These are phyloP conservation scores for Daktulosphaira vitifoliae DNA, from an alignment of 1,140 invertebrate species.

Conservation along the genomic window DNA sequence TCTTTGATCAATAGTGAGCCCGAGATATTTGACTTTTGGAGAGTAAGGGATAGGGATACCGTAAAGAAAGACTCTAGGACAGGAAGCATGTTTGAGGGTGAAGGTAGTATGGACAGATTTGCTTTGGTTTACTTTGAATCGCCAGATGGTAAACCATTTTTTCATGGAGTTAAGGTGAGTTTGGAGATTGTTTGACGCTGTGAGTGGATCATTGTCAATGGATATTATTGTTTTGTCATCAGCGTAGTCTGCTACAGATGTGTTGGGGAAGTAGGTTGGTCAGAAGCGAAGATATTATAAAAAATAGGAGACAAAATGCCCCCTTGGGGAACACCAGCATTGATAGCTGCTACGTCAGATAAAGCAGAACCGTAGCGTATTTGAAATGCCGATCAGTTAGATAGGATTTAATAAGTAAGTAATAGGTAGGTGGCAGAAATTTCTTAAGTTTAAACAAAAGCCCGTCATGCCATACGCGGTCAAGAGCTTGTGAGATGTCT, in stretches of 20 bases:
- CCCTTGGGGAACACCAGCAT: neutral
- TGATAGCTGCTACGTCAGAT: neutral
- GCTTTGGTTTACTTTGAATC: neutral
- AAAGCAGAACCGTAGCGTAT: neutral
- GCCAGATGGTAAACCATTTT: neutral
- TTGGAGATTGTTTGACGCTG: neutral
- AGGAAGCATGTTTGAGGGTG: neutral
- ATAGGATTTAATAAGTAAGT: neutral
- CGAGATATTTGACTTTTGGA: neutral
- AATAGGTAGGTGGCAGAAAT: neutral
- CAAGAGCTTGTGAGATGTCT: conserved; percentile 41
- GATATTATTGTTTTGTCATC: neutral
- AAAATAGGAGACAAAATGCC: neutral
- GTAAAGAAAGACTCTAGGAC: neutral
- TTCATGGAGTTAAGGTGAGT: neutral
- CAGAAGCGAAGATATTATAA: neutral
- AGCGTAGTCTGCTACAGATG: neutral
- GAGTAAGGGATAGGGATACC: neutral
- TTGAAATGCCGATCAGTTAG: neutral
- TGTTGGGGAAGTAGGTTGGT: neutral
- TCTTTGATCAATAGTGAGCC: neutral
- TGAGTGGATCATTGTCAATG: neutral
- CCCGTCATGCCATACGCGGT: neutral
- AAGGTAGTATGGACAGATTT: neutral
- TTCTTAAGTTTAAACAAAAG: neutral